phyloP scores from a whole-genome alignment of 2,113 vertebrate species.

The Labrus mixtus region DNA sequence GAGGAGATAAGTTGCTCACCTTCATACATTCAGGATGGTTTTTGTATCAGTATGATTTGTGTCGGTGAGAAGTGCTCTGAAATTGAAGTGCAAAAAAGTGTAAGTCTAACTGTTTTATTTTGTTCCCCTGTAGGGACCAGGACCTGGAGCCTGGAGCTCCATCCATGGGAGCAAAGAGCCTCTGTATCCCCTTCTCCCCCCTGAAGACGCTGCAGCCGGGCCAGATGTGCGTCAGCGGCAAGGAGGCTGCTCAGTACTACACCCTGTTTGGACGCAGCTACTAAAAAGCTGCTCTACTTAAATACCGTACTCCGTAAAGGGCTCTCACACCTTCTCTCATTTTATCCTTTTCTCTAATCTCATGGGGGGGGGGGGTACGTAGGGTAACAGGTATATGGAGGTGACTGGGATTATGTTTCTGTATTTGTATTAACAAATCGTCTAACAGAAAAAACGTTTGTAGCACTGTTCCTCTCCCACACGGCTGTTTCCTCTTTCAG shows the following conservation, averaged over 20 bases:
- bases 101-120: not conserved
- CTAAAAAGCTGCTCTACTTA: slow-evolving; percentile 67
- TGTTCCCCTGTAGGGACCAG: slow-evolving; percentile 88
- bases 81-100: too few species aligned
- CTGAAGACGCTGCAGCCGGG: slow-evolving; percentile 87
- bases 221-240: slow-evolving; percentile 89
- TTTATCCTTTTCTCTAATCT: slow-evolving; percentile 12
- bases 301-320: slow-evolving; percentile 43
- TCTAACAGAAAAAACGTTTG: not conserved
- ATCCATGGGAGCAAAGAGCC: slow-evolving; percentile 98
- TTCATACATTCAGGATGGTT: too few species aligned
- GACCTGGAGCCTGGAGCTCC: slow-evolving; percentile 97
- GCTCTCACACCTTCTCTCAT: slow-evolving; percentile 28
- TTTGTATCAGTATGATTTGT: too few species aligned
- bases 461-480: not conserved
- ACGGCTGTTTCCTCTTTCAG: not conserved
- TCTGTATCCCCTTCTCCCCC: slow-evolving; percentile 96
- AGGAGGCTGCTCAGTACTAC: slow-evolving; percentile 92
- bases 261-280: slow-evolving; percentile 98
- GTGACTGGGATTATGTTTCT: slow-evolving; percentile 2
- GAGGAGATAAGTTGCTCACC: too few species aligned
- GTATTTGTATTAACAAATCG: slow-evolving; percentile 1
- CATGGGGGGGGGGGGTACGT: not conserved
- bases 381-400: not conserved
- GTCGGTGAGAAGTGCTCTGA: too few species aligned